Conservation (phyloP, 1,140 invertebrate species). For the Drosophila lini region DNA sequence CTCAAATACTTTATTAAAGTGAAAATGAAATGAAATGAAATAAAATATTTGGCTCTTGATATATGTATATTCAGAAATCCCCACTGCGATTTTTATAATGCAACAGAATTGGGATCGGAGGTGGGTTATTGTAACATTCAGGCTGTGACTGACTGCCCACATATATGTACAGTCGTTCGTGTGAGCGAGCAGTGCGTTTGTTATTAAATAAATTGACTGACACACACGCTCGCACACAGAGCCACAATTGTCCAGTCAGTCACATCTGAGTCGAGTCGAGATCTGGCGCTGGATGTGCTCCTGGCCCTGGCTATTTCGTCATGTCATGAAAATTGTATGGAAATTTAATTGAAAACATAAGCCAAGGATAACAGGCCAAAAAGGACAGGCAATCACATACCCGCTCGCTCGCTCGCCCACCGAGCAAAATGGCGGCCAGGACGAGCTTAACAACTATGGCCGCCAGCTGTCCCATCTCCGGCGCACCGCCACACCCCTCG, state of each 20-base stretch:
- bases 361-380: slow-evolving; percentile 82
- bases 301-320: slow-evolving; percentile 77
- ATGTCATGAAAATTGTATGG: slow-evolving; percentile 84
- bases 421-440: slow-evolving; percentile 47
- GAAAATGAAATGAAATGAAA: slow-evolving; percentile 68
- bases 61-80: slow-evolving; percentile 67
- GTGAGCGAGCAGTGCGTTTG: slow-evolving; percentile 56
- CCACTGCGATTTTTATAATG: slow-evolving; percentile 59
- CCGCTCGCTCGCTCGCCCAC: slow-evolving; percentile 48
- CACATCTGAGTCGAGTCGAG: slow-evolving; percentile 43
- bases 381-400: slow-evolving; percentile 73
- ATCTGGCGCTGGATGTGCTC: slow-evolving; percentile 33
- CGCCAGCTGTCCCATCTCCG: slow-evolving; percentile 37
- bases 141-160: slow-evolving; percentile 26
- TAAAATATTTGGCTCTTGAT: slow-evolving; percentile 77
- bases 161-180: slow-evolving; percentile 2
- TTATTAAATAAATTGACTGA: slow-evolving; percentile 83
- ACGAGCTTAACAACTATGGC: slow-evolving; percentile 67
- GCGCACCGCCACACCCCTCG: slow-evolving; percentile 7
- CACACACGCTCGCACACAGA: slow-evolving; percentile 50
- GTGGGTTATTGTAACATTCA: slow-evolving; percentile 18
- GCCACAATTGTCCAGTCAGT: slow-evolving; percentile 39
- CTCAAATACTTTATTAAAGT: slow-evolving; percentile 47
- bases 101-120: slow-evolving; percentile 10
- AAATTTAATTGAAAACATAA: slow-evolving; percentile 84